A percentile compares a stretch with the other conserved stretches of the same genome.
Evolutionary conservation across 2,113 vertebrate species (phyloP).

Genomic region (Cisticola juncidis): DNA sequence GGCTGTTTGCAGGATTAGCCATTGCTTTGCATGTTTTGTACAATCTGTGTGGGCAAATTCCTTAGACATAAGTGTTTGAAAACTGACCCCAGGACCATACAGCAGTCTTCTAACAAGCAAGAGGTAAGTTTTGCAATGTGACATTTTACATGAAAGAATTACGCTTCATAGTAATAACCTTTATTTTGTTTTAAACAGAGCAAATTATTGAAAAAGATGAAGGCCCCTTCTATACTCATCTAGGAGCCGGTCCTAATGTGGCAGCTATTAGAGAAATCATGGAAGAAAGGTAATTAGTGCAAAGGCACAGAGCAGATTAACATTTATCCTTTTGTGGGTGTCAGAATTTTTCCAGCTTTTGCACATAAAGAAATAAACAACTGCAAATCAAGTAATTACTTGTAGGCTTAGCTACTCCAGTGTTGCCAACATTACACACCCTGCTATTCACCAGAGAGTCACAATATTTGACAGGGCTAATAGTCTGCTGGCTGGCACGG

Average conservation of each 20-base stretch:
- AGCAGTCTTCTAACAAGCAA: neutral
- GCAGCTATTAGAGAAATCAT: slow-evolving; percentile 90
- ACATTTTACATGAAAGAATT: slow-evolving; percentile 65
- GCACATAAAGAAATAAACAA: slow-evolving; percentile 72
- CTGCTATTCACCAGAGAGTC: slow-evolving; percentile 70
- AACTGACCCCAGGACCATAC: neutral
- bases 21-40: neutral
- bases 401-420: slow-evolving; percentile 61
- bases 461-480: slow-evolving; percentile 77
- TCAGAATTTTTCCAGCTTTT: slow-evolving; percentile 73
- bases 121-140: slow-evolving; percentile 65
- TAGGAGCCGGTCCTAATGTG: slow-evolving; percentile 93
- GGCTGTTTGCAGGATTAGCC: neutral
- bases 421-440: slow-evolving; percentile 65
- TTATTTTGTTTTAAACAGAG: slow-evolving; percentile 85
- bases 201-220: slow-evolving; percentile 99
- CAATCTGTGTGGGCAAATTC: neutral
- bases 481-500: slow-evolving; percentile 66
- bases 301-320: slow-evolving; percentile 75
- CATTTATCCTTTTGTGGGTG: slow-evolving; percentile 71
- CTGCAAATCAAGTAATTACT: slow-evolving; percentile 73
- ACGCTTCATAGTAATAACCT: slow-evolving; percentile 72
- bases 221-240: slow-evolving; percentile 98
- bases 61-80: neutral
- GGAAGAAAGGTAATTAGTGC: slow-evolving; percentile 91